Evolutionary conservation across 2,888 invertebrate genomes (phyloP).

Genomic region (Apotomis capreana): DNA sequence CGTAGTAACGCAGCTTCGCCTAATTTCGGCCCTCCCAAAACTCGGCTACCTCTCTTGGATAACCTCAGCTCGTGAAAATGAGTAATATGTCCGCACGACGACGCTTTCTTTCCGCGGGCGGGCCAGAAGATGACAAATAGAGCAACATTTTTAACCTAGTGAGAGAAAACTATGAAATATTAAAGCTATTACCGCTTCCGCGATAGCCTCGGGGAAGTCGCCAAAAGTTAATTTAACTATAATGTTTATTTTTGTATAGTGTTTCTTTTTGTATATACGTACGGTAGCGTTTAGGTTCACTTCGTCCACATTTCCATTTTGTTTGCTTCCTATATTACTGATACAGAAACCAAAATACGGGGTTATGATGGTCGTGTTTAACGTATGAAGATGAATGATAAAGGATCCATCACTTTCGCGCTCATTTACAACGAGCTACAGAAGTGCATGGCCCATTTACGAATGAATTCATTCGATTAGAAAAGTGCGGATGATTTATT

Average conservation of each 20-base stretch:
- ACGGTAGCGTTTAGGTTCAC: no score
- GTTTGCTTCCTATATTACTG: no score
- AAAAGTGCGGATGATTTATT: no score
- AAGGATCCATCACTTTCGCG: no score
- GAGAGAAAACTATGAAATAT: slow-evolving; percentile 40
- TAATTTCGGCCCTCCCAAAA: neutral
- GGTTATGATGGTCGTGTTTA: no score
- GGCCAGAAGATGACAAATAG: slow-evolving; percentile 32
- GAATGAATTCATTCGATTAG: no score
- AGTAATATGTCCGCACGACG: slow-evolving; percentile 12
- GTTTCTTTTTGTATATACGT: no score
- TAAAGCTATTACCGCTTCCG: slow-evolving; percentile 33
- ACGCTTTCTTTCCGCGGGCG: slow-evolving; percentile 29
- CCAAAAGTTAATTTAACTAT: neutral
- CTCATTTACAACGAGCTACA: no score
- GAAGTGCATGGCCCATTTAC: no score
- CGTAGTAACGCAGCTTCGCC: neutral
- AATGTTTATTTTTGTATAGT: neutral
- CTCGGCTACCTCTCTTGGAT: neutral
- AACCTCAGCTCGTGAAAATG: slow-evolving; percentile 30
- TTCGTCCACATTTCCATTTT: no score
- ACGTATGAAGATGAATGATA: no score
- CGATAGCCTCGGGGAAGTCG: slow-evolving; percentile 6
- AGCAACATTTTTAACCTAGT: slow-evolving; percentile 33
- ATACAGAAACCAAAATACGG: no score